Percentiles rank a stretch among this genome's conserved stretches.
These are phyloP conservation scores for Athalia cordata DNA, from an alignment of 2,888 invertebrate species.

Conservation along the genomic window DNA sequence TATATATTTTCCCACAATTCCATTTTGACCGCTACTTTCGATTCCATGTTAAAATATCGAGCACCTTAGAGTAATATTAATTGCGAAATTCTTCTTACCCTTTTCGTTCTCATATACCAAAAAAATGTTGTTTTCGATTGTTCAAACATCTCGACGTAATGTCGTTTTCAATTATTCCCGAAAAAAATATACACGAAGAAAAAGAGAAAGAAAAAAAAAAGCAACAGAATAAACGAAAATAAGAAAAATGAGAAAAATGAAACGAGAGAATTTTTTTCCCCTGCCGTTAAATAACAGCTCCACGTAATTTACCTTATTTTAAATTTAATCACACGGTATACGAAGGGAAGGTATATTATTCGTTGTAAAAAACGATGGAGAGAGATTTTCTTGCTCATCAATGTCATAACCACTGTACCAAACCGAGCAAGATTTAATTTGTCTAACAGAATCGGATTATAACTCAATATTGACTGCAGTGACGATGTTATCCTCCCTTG, in stretches of 20 bases:
- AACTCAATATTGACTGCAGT: constrained; percentile 62
- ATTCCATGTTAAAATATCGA: not conserved
- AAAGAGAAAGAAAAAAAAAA: no score
- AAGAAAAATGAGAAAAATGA: no score
- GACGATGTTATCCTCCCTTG: constrained; percentile 50
- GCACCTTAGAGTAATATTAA: constrained; percentile 9
- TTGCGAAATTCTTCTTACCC: not conserved
- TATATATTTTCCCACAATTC: constrained; percentile 29
- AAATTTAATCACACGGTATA: not conserved
- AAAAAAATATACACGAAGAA: no score
- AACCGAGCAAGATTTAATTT: constrained; percentile 36
- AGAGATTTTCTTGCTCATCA: constrained; percentile 2
- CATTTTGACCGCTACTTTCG: constrained; percentile 1
- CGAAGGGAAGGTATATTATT: not conserved
- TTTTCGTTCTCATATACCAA: no score
- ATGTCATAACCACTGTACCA: constrained; percentile 20
- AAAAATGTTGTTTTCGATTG: no score
- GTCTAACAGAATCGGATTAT: constrained; percentile 51
- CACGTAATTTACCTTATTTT: no score
- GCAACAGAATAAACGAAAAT: no score
- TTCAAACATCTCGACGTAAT: no score
- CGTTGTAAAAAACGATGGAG: not conserved
- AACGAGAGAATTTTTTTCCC: no score
- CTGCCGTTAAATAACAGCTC: no score
- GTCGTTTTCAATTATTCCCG: no score